A percentile compares a stretch with the other conserved stretches of the same genome.
Conservation (phyloP, 2,888 invertebrate genomes). For the Drosophila mayaguana region DNA sequence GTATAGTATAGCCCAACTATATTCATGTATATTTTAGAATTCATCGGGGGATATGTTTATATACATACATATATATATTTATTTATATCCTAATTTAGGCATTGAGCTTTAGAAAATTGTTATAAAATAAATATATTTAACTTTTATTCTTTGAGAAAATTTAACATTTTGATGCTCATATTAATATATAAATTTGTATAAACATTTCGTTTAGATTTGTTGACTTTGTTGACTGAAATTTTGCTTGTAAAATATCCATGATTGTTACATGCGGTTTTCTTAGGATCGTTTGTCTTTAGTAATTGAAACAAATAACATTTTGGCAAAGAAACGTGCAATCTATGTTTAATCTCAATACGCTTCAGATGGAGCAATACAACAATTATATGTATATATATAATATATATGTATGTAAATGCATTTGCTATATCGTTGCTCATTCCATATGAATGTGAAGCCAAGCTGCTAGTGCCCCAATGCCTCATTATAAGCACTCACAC, state of each 20-base stretch:
- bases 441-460: conserved; percentile 7
- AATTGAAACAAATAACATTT: background rate
- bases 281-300: background rate
- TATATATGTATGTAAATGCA: background rate
- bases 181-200: background rate
- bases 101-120: background rate
- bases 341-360: background rate
- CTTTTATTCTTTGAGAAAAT: background rate
- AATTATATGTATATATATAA: background rate
- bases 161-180: background rate
- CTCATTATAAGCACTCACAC: conserved; percentile 10
- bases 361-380: background rate
- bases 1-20: no score
- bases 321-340: background rate
- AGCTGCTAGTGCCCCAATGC: conserved; percentile 19
- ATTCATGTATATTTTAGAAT: no score
- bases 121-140: background rate
- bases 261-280: no score
- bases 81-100: no score
- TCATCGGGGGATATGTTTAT: no score
- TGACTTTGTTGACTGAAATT: no score
- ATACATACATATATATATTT: no score
- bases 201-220: no score
- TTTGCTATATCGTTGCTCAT: conserved; percentile 9
- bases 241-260: no score